Percentiles rank a stretch among this genome's conserved stretches.
Conservation (phyloP, 2,888 invertebrate genomes). For the Troides oblongomaculatus region DNA sequence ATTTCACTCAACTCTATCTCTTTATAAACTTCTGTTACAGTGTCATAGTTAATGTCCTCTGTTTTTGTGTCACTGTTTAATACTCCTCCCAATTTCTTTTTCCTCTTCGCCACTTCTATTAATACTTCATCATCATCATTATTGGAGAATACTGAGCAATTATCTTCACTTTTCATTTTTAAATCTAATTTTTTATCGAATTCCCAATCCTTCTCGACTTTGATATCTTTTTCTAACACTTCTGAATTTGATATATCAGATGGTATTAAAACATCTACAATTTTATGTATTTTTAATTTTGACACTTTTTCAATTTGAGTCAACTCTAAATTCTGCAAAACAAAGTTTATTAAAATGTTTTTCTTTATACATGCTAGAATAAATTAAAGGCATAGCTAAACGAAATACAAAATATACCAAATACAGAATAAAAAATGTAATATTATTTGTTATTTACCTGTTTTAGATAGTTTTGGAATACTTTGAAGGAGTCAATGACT, state of each 20-base stretch:
- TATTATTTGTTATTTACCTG: slow-evolving; percentile 16
- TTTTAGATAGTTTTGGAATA: slow-evolving; percentile 35
- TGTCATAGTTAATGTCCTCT: neutral
- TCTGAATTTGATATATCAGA: neutral
- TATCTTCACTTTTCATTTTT: slow-evolving; percentile 35
- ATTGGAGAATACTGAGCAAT: slow-evolving; percentile 25
- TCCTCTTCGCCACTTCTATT: slow-evolving; percentile 36
- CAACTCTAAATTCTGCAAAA: slow-evolving; percentile 20
- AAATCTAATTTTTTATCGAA: slow-evolving; percentile 11
- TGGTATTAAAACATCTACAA: slow-evolving; percentile 12
- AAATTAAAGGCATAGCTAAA: neutral
- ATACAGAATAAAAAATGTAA: neutral
- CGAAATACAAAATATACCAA: neutral
- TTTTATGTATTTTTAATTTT: slow-evolving; percentile 10
- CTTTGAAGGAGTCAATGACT: slow-evolving; percentile 45
- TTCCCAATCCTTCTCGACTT: slow-evolving; percentile 23
- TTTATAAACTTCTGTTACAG: slow-evolving; percentile 37
- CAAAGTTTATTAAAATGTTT: neutral
- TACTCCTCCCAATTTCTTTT: slow-evolving; percentile 30
- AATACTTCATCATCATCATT: slow-evolving; percentile 40
- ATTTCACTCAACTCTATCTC: slow-evolving; percentile 49
- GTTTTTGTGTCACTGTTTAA: slow-evolving; percentile 32
- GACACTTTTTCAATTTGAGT: slow-evolving; percentile 8
- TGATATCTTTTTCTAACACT: slow-evolving; percentile 15
- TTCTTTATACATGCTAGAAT: neutral